Evolutionary conservation across 1,140 invertebrate species (phyloP).

Genomic region (Lasioglossum albipes): DNA sequence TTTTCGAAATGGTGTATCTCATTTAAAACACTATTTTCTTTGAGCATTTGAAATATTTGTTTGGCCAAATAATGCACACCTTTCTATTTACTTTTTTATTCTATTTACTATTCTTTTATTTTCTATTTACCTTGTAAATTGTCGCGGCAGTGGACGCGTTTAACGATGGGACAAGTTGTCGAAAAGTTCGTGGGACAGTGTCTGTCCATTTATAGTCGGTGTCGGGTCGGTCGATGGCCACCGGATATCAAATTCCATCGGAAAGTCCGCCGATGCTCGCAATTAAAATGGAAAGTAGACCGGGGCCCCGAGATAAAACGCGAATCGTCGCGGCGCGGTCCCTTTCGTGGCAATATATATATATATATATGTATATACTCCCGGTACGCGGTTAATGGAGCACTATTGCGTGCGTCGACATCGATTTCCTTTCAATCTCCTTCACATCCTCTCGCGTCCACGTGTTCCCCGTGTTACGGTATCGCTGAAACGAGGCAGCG

Average conservation of each 20-base stretch:
- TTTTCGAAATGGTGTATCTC: no score
- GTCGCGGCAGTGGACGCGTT: no score
- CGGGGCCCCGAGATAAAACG: constrained; percentile 1
- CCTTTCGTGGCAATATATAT: neutral
- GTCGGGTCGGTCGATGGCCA: constrained; percentile 1
- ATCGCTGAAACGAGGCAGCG: neutral
- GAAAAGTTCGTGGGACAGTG: neutral
- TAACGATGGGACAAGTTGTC: neutral
- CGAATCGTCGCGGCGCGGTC: neutral
- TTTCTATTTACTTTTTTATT: no score
- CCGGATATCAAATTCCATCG: constrained; percentile 7
- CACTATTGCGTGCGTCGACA: constrained; percentile 24
- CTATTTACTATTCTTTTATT: no score
- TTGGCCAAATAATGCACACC: no score
- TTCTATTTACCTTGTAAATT: no score
- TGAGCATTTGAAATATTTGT: no score
- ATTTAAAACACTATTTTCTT: no score
- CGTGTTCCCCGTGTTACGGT: neutral
- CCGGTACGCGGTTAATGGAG: constrained; percentile 9
- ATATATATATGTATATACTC: neutral
- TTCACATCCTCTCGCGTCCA: constrained; percentile 4
- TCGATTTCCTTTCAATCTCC: constrained; percentile 36
- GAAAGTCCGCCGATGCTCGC: constrained; percentile 4
- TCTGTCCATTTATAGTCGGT: constrained; percentile 1
- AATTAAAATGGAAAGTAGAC: constrained; percentile 40